Evolutionary conservation across 2,113 vertebrate species (phyloP), one percentile per base, ranked within the genome.

Genomic region (Rallus limicola): DNA sequence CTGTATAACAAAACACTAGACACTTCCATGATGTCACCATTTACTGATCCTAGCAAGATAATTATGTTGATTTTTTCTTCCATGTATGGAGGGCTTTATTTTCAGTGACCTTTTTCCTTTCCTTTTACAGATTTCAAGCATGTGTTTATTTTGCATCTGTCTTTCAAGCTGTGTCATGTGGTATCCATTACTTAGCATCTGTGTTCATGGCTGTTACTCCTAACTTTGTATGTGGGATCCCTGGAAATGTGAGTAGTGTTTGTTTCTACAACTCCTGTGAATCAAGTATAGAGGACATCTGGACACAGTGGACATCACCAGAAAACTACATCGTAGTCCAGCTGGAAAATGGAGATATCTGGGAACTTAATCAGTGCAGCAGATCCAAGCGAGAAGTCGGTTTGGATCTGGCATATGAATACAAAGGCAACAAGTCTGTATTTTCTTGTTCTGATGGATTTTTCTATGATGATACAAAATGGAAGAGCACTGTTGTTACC

Each of bases 151-250:
- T 99, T 79, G 97, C 98, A 36, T 98, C 98, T 74, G 98, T 98
- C 85, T 99, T 99, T 97, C 99, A 99, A 97, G 97, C 98, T 59
- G 95, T 98, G 31, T 97, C 99, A 34, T 99, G 99, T 93, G 99
- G 99, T 52, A 99, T 99, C 95, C 99, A 99, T 94, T 99, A 99
- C 96, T 97, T 99, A 97, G 97, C 99, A 10, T 99, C 99, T 9
- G 99, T 99, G 56, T 99, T 99, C 96, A 96, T 99, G 94, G 98
- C 98, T 74, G 97, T 98, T 79, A 98, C 98, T 19, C 99, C 99
- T 13, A 98, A 98, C 82, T 99, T 99, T 94, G 85, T 98, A 62
- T 99, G 99, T 91, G 94, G 88, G 4, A 88, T 97, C 67, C 97
- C 98, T 6, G 98, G 97, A 92, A 99, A 99, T 81, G 97, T 99